phyloP scores from a whole-genome alignment of 2,888 invertebrate genomes.

The Cephus sareptanus region DNA sequence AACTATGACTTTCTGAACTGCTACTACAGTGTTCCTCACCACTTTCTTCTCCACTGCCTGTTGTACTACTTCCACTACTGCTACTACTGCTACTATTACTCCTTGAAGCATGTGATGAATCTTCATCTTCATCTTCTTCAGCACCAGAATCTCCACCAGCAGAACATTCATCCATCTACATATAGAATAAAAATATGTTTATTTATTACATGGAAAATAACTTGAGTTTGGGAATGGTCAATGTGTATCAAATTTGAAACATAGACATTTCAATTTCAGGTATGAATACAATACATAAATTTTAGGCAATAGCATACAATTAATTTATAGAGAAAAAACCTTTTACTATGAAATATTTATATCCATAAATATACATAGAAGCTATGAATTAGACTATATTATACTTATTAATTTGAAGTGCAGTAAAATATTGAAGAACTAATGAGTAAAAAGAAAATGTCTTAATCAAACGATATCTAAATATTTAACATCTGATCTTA shows the following conservation, averaged over 20 bases:
- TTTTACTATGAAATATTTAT: neutral
- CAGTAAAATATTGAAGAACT: neutral
- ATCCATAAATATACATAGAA: neutral
- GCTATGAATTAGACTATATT: neutral
- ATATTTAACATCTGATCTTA: neutral
- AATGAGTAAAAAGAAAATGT: neutral
- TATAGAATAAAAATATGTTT: neutral
- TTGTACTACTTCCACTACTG: slow-evolving; percentile 54
- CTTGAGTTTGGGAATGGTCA: neutral
- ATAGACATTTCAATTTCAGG: neutral
- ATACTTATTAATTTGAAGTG: neutral
- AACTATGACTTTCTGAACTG: slow-evolving; percentile 56
- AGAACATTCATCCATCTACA: slow-evolving; percentile 62
- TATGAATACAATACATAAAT: neutral
- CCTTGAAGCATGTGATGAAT: slow-evolving; percentile 52
- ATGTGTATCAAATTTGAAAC: too few relatives aligned
- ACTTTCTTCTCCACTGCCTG: slow-evolving; percentile 59
- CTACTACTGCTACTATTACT: slow-evolving; percentile 57
- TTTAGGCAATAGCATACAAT: neutral
- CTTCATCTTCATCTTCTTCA: slow-evolving; percentile 64
- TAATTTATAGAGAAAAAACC: neutral
- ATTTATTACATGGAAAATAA: neutral
- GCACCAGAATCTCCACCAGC: slow-evolving; percentile 60
- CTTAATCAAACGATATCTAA: neutral
- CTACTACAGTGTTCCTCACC: slow-evolving; percentile 57